A percentile compares a stretch with the other conserved stretches of the same genome.
Conservation (phyloP, 1,140 invertebrate genomes). For the Macrocentrus cingulum region DNA sequence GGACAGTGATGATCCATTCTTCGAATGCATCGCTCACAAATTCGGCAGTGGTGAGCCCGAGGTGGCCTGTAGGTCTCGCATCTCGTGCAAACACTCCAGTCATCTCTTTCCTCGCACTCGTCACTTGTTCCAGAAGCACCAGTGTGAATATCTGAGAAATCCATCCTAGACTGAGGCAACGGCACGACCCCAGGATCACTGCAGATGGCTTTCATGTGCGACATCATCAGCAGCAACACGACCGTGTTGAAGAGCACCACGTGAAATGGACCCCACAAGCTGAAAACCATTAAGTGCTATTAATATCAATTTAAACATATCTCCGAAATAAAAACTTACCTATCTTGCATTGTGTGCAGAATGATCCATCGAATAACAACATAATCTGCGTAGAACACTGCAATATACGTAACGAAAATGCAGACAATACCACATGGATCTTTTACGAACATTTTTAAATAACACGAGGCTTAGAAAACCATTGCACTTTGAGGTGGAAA, state of each 20-base stretch:
- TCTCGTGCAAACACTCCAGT: constrained; percentile 84
- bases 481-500: neutral
- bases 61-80: constrained; percentile 86
- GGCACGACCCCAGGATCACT: constrained; percentile 89
- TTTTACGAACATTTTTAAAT: constrained; percentile 61
- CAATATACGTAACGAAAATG: constrained; percentile 79
- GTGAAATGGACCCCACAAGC: constrained; percentile 84
- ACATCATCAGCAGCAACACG: constrained; percentile 73
- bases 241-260: constrained; percentile 81
- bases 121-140: constrained; percentile 53
- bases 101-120: constrained; percentile 63
- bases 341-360: constrained; percentile 77
- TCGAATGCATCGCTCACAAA: constrained; percentile 83
- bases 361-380: constrained; percentile 86
- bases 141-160: constrained; percentile 83
- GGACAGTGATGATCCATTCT: constrained; percentile 92
- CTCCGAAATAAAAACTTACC: constrained; percentile 62
- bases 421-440: constrained; percentile 90
- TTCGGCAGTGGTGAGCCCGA: constrained; percentile 85
- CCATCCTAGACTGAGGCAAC: constrained; percentile 75
- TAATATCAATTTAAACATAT: neutral
- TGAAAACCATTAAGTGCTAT: constrained; percentile 52
- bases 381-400: constrained; percentile 89
- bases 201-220: constrained; percentile 82
- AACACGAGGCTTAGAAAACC: neutral